Evolutionary conservation across 2,888 invertebrate genomes (phyloP).

Genomic region (Hybos culiciformis): DNA sequence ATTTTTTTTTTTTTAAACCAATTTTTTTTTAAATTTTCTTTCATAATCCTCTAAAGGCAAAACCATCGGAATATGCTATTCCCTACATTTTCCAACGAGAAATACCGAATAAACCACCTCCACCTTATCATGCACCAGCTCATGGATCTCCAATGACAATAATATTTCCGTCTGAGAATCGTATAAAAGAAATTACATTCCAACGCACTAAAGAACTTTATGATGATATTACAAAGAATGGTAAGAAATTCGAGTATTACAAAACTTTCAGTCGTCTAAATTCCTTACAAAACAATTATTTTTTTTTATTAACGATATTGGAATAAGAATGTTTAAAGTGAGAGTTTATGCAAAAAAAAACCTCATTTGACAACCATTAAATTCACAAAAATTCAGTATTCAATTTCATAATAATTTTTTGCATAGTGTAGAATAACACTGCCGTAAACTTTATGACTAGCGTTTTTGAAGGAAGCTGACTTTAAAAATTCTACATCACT

Average conservation of each 20-base stretch:
- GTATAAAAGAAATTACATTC: constrained; percentile 27
- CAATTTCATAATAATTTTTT: no score
- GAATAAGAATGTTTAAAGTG: no score
- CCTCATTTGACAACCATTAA: no score
- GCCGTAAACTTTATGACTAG: no score
- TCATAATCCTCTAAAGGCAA: constrained; percentile 36
- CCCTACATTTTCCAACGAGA: constrained; percentile 43
- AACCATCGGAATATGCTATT: constrained; percentile 40
- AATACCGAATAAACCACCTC: constrained; percentile 62
- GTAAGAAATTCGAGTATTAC: constrained; percentile 17
- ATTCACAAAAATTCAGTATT: no score
- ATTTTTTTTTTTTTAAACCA: neutral
- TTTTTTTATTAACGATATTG: no score
- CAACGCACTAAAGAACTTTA: constrained; percentile 26
- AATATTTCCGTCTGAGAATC: constrained; percentile 27
- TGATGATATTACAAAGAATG: constrained; percentile 23
- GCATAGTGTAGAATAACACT: no score
- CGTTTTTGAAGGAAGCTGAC: no score
- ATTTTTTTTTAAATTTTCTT: neutral
- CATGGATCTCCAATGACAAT: constrained; percentile 31
- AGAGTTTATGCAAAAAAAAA: no score
- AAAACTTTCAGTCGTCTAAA: neutral
- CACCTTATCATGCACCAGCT: constrained; percentile 56
- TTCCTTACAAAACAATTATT: no score
- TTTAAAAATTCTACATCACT: no score